Base-by-base conservation (phyloP, 1,140 invertebrate species). In the Drepana arcuata region DNA sequence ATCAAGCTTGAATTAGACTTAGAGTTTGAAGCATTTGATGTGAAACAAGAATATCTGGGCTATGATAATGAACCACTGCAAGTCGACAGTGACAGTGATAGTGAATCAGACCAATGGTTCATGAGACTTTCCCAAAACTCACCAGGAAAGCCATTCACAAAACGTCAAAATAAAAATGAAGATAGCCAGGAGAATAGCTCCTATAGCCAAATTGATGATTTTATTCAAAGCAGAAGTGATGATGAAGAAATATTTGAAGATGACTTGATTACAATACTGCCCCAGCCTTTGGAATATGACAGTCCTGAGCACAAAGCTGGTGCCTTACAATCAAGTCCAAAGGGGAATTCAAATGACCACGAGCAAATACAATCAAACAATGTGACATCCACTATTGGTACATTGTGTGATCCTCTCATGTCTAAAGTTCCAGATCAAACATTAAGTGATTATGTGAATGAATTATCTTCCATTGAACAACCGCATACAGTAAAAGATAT, bases 81-180 rank as follows among this genome's bases (percentile, higher is more conserved):
- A 50, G 58, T 77, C 41, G 66, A 67, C 25, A 77, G 72, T 61
- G 73, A 78, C 27, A 73, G 66, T 64, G 73, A 78, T 35, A 64
- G 52, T 53, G 73, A 75, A 42, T 69, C 69, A 41, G 67, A 75
- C 31, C 54, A 73, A 15, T 77, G 72, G 69, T 54, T 48, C 14
- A 16, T 62, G 12, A 55, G 68, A 36, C 37, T 79, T 7, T 81
- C 77, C 7, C 72, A 81, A 50, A 75, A 51, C 42, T 78, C 71
- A 14, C 71, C 72, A 18, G 57, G 60, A 15, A 77, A 77, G 38
- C 50, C 70, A 30, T 61, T 60, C 24, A 56, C 30, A 16, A 74
- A 54, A 41, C 9, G 21, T 30, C 38, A 43, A 27, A 33, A 47
- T 31, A 46, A 50, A 34, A 25, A 14, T 37, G 56, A 62, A 14